Conservation (phyloP, 2,113 vertebrate species). For the Eubucco bourcierii region DNA sequence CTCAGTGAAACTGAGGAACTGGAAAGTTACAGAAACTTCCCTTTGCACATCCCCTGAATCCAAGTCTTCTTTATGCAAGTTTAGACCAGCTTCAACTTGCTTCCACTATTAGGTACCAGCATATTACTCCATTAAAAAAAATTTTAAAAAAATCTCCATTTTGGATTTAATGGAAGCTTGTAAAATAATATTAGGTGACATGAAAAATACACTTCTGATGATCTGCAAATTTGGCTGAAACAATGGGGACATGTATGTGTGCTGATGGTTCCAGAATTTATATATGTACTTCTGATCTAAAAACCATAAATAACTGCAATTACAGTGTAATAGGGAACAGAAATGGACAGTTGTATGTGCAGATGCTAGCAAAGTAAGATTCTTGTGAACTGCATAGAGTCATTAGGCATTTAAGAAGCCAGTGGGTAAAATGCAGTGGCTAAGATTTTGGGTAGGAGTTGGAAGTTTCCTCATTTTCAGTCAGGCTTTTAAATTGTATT, state of each 20-base stretch:
- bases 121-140: not conserved
- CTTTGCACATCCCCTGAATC: not conserved
- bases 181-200: not conserved
- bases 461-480: not conserved
- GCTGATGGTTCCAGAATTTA: not conserved
- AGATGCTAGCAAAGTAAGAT: not conserved
- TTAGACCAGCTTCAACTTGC: not conserved
- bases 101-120: not conserved
- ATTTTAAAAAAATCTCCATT: not conserved
- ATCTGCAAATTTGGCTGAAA: not conserved
- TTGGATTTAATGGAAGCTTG: not conserved
- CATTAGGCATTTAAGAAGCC: not conserved
- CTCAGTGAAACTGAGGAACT: not conserved
- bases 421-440: not conserved
- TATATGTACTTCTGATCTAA: not conserved
- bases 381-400: not conserved
- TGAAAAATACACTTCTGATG: not conserved
- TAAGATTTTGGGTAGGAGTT: not conserved
- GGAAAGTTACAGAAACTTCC: not conserved
- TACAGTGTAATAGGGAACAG: not conserved
- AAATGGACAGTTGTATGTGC: not conserved
- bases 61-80: not conserved
- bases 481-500: not conserved
- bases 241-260: rapidly evolving
- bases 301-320: not conserved